phyloP scores from a whole-genome alignment of 2,113 vertebrate species.

The Myrmecobius fasciatus region DNA sequence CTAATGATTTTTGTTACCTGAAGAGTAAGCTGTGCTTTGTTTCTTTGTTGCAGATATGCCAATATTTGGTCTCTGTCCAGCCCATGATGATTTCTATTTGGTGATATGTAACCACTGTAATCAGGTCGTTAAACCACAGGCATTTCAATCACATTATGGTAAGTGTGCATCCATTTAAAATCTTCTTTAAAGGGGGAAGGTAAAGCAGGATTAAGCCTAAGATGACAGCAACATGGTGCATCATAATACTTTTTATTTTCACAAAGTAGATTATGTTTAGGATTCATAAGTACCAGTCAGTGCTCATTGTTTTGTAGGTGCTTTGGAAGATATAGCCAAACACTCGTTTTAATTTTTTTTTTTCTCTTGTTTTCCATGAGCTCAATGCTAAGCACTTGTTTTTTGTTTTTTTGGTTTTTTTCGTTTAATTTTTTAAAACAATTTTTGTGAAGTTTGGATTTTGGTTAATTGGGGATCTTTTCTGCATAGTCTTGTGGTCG shows the following conservation, averaged over 20 bases:
- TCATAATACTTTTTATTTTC: not conserved
- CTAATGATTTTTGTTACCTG: not conserved
- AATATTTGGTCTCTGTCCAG: conserved; percentile 99
- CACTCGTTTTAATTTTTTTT: no score
- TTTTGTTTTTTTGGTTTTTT: no score
- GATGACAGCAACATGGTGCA: not conserved
- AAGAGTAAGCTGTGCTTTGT: conserved; percentile 80
- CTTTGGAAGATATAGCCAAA: not conserved
- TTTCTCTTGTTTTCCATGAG: no score
- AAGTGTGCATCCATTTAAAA: conserved; percentile 87
- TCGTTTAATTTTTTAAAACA: not conserved
- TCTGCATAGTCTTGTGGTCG: not conserved
- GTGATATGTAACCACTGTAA: conserved; percentile 99
- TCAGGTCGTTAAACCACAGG: conserved; percentile 99
- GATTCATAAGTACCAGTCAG: conserved; percentile 18
- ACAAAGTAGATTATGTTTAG: conserved; percentile 22
- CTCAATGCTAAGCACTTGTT: no score
- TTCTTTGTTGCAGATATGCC: conserved; percentile 93
- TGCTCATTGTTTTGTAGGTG: not conserved
- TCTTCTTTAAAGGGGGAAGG: conserved; percentile 79
- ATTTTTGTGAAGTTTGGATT: not conserved
- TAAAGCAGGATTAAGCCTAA: conserved; percentile 81
- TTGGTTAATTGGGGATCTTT: not conserved
- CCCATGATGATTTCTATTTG: conserved; percentile 99
- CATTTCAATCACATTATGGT: conserved; percentile 99